phyloP scores from a whole-genome alignment of 2,888 invertebrate genomes.

The Alitta virens region DNA sequence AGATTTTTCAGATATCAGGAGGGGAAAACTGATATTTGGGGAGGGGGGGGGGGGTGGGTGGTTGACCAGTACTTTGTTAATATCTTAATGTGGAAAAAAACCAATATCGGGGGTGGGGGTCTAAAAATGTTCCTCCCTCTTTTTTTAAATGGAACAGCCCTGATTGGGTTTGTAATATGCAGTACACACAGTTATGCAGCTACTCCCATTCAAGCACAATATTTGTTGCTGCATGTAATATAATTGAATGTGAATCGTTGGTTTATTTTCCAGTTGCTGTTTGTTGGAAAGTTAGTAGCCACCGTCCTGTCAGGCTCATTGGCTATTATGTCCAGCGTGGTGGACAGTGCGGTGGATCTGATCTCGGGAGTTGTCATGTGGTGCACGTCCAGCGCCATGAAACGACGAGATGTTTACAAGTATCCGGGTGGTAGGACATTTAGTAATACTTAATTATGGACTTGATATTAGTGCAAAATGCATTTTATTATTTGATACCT shows the following conservation, averaged over 20 bases:
- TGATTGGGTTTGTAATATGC: background rate
- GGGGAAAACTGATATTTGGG: no score
- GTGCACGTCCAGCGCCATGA: conserved; percentile 55
- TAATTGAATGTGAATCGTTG: background rate
- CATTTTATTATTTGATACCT: background rate
- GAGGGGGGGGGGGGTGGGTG: no score
- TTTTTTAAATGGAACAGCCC: no score
- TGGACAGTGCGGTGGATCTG: conserved; percentile 60
- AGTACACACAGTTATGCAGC: no score
- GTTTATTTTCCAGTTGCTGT: conserved; percentile 40
- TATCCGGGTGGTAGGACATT: conserved; percentile 58
- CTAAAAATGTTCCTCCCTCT: no score
- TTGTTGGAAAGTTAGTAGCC: conserved; percentile 57
- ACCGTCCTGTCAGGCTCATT: conserved; percentile 59
- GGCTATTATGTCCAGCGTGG: conserved; percentile 58
- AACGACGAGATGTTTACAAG: conserved; percentile 54
- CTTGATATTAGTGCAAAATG: background rate
- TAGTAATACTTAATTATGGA: background rate
- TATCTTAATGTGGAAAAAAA: no score
- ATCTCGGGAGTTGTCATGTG: conserved; percentile 57
- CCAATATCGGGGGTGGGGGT: no score
- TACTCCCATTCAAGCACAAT: no score
- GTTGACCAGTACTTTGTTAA: no score
- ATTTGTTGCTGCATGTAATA: no score
- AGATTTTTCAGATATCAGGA: no score